Evolutionary conservation across 2,888 invertebrate species (phyloP), one percentile per base, ranked within the genome.

Genomic region (Ormia ochracea): DNA sequence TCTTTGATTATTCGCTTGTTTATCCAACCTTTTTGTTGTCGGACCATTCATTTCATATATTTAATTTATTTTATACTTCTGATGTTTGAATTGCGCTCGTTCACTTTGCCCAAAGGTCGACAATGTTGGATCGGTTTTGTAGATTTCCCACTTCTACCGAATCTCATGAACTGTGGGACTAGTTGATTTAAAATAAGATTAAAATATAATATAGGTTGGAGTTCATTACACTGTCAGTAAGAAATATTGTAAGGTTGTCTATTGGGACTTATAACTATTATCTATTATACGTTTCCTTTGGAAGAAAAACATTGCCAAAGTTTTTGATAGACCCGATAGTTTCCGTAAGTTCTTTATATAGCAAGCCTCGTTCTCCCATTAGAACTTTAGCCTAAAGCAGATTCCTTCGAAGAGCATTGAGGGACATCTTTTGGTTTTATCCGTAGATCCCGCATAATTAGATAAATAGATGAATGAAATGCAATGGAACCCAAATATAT

Each of bases 31-130:
- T 61, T 79, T 26, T 12, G 41, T 50, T n/a, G 58, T 76, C 36
- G 26, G 56, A 21, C 26, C 48, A 21, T 59, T 56, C n/a, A 68
- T 54, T 76, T 54, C 19, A n/a, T n/a, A n/a, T n/a, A n/a, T n/a
- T n/a, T n/a, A 61, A 56, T 52, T 75, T 26, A 31, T 63, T 59
- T 50, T 52, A 43, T 50, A 41, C 19, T 43, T 17, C 17, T 50
- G 28, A 4, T 56, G 45, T 68, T 50, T 50, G 26, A 9, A 19
- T 77, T 69, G n/a, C 28, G 33, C 45, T 69, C 61, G 45, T 76
- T 77, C 66, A 80, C 72, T 61, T 72, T 72, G 79, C 75, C 78
- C 72, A 61, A 78, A 70, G 73, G 81, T 69, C 77, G 61, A 52
- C 65, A 50, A 28, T 61, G 33, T 38, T 66, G 69, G 68, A 69